Conservation (phyloP, 2,113 vertebrate species). For the Sisor rabdophorus region DNA sequence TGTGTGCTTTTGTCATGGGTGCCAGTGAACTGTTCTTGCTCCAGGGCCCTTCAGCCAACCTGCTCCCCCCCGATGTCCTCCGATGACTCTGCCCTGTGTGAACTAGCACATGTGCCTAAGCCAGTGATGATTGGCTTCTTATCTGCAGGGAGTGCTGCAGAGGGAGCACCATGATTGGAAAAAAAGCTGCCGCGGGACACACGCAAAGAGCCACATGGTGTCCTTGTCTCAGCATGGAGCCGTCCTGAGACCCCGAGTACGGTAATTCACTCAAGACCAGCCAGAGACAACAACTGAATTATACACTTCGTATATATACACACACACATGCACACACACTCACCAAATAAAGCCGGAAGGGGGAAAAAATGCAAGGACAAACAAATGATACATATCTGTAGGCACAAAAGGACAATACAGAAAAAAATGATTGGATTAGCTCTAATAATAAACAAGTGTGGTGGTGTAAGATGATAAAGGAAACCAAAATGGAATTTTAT, state of each 20-base stretch:
- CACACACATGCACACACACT: slow-evolving; percentile 28
- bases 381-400: slow-evolving; percentile 31
- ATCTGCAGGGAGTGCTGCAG: slow-evolving; percentile 51
- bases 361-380: slow-evolving; percentile 12
- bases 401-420: slow-evolving; percentile 15
- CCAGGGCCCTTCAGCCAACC: slow-evolving; percentile 36
- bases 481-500: background rate
- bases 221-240: slow-evolving; percentile 35
- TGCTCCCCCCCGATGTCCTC: slow-evolving; percentile 17
- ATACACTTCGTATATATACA: background rate
- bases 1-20: slow-evolving; percentile 49
- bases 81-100: slow-evolving; percentile 35
- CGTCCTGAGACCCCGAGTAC: slow-evolving; percentile 37
- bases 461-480: slow-evolving; percentile 1
- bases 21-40: slow-evolving; percentile 46
- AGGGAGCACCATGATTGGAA: slow-evolving; percentile 54
- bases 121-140: slow-evolving; percentile 57
- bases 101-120: slow-evolving; percentile 51
- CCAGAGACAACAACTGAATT: slow-evolving; percentile 30
- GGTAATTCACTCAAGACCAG: slow-evolving; percentile 43
- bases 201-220: slow-evolving; percentile 39
- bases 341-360: slow-evolving; percentile 24
- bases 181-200: slow-evolving; percentile 54
- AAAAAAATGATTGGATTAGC: slow-evolving; percentile 15
- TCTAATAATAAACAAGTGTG: background rate